phyloP scores from a whole-genome alignment of 2,113 vertebrate genomes.

The Stigmatopora argus region DNA sequence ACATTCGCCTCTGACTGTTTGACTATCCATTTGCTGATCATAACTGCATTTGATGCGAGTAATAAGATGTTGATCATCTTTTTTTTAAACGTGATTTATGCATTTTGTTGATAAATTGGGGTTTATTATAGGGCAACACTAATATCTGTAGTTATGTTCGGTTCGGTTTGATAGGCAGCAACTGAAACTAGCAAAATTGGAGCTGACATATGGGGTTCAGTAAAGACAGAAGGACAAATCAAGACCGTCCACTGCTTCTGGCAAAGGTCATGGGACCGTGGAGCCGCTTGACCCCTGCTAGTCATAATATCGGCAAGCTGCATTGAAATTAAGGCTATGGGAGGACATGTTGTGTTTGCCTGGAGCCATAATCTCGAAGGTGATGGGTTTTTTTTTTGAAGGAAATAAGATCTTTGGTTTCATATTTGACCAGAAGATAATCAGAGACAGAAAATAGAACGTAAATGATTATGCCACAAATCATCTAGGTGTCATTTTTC shows the following conservation, averaged over 20 bases:
- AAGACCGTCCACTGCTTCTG: conserved; percentile 32
- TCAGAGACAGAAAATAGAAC: conserved; percentile 37
- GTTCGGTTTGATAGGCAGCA: conserved; percentile 50
- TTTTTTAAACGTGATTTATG: conserved; percentile 19
- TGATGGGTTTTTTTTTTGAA: neutral
- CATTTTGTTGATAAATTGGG: conserved; percentile 17
- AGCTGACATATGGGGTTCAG: conserved; percentile 29
- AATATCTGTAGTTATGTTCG: conserved; percentile 25
- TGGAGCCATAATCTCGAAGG: conserved; percentile 32
- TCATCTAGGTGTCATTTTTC: conserved; percentile 28
- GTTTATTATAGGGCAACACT: conserved; percentile 30
- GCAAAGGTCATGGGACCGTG: conserved; percentile 39
- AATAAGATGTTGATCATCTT: conserved; percentile 2
- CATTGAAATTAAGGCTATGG: conserved; percentile 30
- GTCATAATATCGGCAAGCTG: conserved; percentile 45
- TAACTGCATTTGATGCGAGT: conserved; percentile 4
- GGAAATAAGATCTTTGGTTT: conserved; percentile 53
- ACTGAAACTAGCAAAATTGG: conserved; percentile 22
- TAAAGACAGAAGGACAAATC: conserved; percentile 40
- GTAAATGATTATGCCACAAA: conserved; percentile 30
- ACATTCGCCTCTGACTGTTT: conserved; percentile 1
- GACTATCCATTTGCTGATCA: neutral
- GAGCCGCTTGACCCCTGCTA: conserved; percentile 40
- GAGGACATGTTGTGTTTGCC: conserved; percentile 42
- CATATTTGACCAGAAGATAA: conserved; percentile 44